These are phyloP conservation scores for Poecilia gillii DNA, from an alignment of 2,797 vertebrate species.

Conservation along the genomic window DNA sequence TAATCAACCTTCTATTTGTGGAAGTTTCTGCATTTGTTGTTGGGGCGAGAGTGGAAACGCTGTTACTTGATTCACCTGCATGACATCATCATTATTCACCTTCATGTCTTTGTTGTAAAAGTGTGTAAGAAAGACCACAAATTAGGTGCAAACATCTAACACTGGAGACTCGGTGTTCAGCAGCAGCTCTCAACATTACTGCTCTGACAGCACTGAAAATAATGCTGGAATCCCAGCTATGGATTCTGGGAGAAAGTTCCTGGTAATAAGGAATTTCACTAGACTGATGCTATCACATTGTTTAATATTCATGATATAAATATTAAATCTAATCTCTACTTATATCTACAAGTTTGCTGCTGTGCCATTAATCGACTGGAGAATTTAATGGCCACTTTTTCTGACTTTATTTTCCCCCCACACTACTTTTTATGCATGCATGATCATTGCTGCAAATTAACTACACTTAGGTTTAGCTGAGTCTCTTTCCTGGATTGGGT, in stretches of 20 bases:
- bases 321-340: background rate
- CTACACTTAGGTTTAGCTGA: background rate
- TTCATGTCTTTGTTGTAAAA: conserved; percentile 54
- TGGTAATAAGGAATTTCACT: conserved; percentile 49
- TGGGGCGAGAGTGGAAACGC: conserved; percentile 41
- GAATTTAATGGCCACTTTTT: background rate
- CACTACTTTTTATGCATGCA: background rate
- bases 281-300: conserved; percentile 13
- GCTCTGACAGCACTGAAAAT: conserved; percentile 74
- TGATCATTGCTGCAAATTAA: background rate
- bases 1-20: conserved; percentile 65
- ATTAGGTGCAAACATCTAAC: conserved; percentile 63
- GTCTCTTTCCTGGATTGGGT: background rate
- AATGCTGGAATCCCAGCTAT: conserved; percentile 65
- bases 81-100: conserved; percentile 60
- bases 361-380: background rate
- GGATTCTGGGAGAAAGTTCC: conserved; percentile 52
- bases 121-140: conserved; percentile 61
- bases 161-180: conserved; percentile 67
- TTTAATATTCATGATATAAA: background rate
- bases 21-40: conserved; percentile 54
- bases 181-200: conserved; percentile 68
- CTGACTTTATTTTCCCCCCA: background rate
- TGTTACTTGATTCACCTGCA: conserved; percentile 49
- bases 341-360: background rate